Percentiles rank a stretch among this genome's conserved stretches.
Conservation (phyloP, 2,113 vertebrate genomes). For the Dendropsophus ebraccatus region DNA sequence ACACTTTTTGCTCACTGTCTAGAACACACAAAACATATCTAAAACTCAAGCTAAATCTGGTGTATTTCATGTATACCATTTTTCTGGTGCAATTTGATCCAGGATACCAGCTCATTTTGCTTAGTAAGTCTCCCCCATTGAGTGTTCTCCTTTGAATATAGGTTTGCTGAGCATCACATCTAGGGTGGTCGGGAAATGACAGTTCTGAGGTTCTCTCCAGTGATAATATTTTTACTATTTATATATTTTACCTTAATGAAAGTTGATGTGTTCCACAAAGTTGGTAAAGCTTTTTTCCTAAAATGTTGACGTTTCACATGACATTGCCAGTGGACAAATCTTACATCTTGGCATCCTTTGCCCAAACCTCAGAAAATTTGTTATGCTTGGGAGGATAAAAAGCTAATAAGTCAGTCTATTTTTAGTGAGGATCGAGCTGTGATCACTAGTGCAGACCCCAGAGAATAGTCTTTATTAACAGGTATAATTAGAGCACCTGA, state of each 20-base stretch:
- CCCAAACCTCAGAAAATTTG: neutral
- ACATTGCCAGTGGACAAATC: neutral
- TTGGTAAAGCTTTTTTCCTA: neutral
- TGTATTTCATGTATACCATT: too few relatives aligned
- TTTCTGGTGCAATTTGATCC: too few relatives aligned
- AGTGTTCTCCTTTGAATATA: neutral
- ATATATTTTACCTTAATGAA: neutral
- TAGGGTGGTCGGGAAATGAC: slow-evolving; percentile 15
- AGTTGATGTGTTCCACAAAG: neutral
- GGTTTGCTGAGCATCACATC: neutral
- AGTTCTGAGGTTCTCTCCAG: neutral
- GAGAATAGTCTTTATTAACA: neutral
- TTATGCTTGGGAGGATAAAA: neutral
- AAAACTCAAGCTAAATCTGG: too few relatives aligned
- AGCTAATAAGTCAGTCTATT: neutral
- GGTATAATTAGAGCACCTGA: slow-evolving; percentile 26
- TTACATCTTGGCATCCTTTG: neutral
- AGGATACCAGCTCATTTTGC: too few relatives aligned
- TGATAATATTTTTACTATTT: neutral
- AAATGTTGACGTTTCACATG: slow-evolving; percentile 5
- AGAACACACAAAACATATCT: too few relatives aligned
- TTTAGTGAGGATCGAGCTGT: neutral
- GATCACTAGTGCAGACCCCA: neutral
- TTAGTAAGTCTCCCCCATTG: too few relatives aligned
- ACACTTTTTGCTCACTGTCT: too few relatives aligned